These are phyloP conservation scores for Dicyrtoma fusca DNA, from an alignment of 2,888 invertebrate species.

Conservation along the genomic window DNA sequence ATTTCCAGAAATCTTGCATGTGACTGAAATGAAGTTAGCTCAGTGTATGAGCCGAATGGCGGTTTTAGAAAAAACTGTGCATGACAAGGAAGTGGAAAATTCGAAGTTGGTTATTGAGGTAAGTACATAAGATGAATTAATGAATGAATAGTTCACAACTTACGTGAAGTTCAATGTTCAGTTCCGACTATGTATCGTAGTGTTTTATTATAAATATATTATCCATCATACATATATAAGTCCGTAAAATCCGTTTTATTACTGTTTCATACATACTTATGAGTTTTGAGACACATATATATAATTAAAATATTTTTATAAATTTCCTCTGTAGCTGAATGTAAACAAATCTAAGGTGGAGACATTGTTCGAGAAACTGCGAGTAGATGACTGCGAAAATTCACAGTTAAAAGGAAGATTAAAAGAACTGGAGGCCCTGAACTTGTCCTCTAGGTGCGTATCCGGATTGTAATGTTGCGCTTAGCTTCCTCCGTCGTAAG, in stretches of 20 bases:
- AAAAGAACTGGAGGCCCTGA: slow-evolving; percentile 23
- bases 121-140: slow-evolving; percentile 1
- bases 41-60: slow-evolving; percentile 37
- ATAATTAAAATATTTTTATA: slow-evolving; percentile 13
- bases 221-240: background rate
- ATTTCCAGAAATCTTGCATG: slow-evolving; percentile 49
- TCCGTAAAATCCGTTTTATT: too few relatives aligned
- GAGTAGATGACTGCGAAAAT: slow-evolving; percentile 31
- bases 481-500: background rate
- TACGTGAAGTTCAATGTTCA: too few relatives aligned
- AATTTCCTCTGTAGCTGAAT: slow-evolving; percentile 17
- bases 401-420: slow-evolving; percentile 35
- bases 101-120: slow-evolving; percentile 29
- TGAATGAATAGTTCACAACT: too few relatives aligned
- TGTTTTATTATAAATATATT: background rate
- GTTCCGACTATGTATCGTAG: background rate
- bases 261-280: background rate
- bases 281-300: background rate
- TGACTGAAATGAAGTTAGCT: slow-evolving; percentile 44
- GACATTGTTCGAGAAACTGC: slow-evolving; percentile 25
- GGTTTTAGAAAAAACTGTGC: slow-evolving; percentile 25
- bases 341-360: slow-evolving; percentile 26
- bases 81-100: slow-evolving; percentile 34
- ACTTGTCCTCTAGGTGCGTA: slow-evolving; percentile 13
- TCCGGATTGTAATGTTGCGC: background rate